Conservation (phyloP, 2,888 invertebrate genomes). For the Tineola bisselliella region DNA sequence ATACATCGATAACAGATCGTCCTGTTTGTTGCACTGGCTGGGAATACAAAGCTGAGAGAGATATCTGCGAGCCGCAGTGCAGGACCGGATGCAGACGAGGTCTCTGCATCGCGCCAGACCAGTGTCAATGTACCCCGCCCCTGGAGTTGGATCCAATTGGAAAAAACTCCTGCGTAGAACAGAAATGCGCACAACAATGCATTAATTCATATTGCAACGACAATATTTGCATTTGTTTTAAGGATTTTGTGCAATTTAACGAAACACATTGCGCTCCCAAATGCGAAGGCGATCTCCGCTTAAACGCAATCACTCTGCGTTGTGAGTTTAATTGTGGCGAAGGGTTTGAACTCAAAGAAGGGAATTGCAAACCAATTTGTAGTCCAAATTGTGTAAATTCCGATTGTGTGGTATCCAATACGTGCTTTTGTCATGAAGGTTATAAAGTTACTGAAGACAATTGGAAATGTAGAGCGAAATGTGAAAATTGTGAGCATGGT, state of each 20-base stretch:
- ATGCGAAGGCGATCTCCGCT: slow-evolving; percentile 27
- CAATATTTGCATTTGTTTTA: slow-evolving; percentile 40
- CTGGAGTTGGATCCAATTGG: slow-evolving; percentile 31
- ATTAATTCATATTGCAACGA: slow-evolving; percentile 40
- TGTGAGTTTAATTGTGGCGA: slow-evolving; percentile 16
- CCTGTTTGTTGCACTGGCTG: slow-evolving; percentile 50
- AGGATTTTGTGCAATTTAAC: slow-evolving; percentile 30
- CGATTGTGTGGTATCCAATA: slow-evolving; percentile 25
- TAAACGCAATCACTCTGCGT: background rate
- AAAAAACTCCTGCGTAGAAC: slow-evolving; percentile 37
- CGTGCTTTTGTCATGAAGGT: slow-evolving; percentile 24
- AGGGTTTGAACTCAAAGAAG: slow-evolving; percentile 19
- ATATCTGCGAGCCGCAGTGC: slow-evolving; percentile 57
- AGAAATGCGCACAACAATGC: slow-evolving; percentile 37
- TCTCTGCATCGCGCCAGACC: slow-evolving; percentile 42
- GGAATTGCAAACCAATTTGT: slow-evolving; percentile 25
- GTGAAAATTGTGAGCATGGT: slow-evolving; percentile 27
- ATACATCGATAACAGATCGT: slow-evolving; percentile 19
- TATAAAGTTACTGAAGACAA: slow-evolving; percentile 19
- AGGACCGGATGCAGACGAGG: slow-evolving; percentile 56
- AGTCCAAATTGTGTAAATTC: slow-evolving; percentile 23
- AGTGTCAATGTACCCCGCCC: slow-evolving; percentile 41
- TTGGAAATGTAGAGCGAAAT: slow-evolving; percentile 29
- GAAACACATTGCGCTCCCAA: slow-evolving; percentile 33
- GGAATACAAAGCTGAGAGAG: slow-evolving; percentile 34